Evolutionary conservation across 2,888 invertebrate species (phyloP).

Genomic region (Hydropsyche betteni): DNA sequence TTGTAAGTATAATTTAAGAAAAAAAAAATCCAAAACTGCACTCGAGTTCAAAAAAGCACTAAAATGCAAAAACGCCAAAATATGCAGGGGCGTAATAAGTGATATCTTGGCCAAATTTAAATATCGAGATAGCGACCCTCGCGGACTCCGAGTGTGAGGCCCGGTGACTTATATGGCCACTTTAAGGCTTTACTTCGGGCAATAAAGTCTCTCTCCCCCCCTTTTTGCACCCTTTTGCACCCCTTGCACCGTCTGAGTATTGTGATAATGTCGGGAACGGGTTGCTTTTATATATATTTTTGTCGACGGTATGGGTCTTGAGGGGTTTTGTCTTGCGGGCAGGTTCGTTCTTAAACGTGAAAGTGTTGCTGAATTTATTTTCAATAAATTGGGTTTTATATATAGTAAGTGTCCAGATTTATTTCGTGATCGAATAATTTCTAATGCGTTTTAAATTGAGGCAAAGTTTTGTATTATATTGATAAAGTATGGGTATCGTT

Average conservation of each 20-base stretch:
- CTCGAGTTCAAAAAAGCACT: too few species aligned
- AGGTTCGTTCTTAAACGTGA: neutral
- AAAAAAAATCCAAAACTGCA: too few species aligned
- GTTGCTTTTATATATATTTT: conserved; percentile 6
- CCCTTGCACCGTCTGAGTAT: too few species aligned
- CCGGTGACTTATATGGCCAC: conserved; percentile 37
- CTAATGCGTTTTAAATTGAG: too few species aligned
- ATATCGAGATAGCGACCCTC: conserved; percentile 36
- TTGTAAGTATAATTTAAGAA: too few species aligned
- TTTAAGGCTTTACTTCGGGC: conserved; percentile 30
- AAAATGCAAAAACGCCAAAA: too few species aligned
- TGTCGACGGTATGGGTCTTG: neutral
- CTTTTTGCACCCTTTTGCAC: neutral
- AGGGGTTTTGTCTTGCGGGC: conserved; percentile 20
- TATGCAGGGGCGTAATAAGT: neutral
- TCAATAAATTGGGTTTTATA: conserved; percentile 5
- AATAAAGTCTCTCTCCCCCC: conserved; percentile 7
- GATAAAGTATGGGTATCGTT: too few species aligned
- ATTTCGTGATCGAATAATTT: too few species aligned
- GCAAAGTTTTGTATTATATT: too few species aligned
- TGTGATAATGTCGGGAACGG: too few species aligned
- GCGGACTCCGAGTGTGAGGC: conserved; percentile 17
- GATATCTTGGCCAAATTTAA: conserved; percentile 25
- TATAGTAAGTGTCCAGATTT: too few species aligned
- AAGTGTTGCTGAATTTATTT: conserved; percentile 15